Percentiles rank a stretch among this genome's conserved stretches.
Evolutionary conservation across 2,888 invertebrate genomes (phyloP).

Genomic region (Heliconius cydno): DNA sequence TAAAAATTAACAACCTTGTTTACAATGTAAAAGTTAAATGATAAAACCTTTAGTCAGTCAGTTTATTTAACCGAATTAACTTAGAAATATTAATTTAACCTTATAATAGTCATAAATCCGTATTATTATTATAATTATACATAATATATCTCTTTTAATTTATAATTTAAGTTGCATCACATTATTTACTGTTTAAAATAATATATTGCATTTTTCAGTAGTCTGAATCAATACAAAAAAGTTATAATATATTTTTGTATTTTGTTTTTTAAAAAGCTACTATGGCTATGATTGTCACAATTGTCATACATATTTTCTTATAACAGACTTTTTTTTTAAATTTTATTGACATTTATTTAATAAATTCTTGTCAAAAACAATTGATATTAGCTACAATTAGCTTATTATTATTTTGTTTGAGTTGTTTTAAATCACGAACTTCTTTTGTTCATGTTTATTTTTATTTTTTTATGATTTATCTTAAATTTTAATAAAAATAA

Average conservation of each 20-base stretch:
- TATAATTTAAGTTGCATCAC: not conserved
- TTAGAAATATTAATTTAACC: no score
- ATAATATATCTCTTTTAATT: not conserved
- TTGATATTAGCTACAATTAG: no score
- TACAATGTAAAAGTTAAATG: no score
- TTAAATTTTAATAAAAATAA: not conserved
- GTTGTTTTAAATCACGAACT: no score
- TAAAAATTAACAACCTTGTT: no score
- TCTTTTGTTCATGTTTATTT: no score
- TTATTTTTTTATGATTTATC: not conserved
- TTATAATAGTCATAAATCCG: not conserved
- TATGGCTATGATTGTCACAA: not conserved
- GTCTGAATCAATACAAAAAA: not conserved
- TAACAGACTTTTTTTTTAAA: not conserved
- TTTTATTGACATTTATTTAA: no score
- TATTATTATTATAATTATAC: not conserved
- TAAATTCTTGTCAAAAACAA: no score
- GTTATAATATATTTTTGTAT: not conserved
- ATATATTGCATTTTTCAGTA: not conserved
- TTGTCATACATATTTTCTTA: not conserved
- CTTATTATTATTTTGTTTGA: no score
- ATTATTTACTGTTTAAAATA: not conserved
- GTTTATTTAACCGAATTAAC: no score
- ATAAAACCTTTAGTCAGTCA: no score
- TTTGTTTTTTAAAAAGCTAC: not conserved